Evolutionary conservation across 2,113 vertebrate species (phyloP).

Genomic region (Alosa alosa): DNA sequence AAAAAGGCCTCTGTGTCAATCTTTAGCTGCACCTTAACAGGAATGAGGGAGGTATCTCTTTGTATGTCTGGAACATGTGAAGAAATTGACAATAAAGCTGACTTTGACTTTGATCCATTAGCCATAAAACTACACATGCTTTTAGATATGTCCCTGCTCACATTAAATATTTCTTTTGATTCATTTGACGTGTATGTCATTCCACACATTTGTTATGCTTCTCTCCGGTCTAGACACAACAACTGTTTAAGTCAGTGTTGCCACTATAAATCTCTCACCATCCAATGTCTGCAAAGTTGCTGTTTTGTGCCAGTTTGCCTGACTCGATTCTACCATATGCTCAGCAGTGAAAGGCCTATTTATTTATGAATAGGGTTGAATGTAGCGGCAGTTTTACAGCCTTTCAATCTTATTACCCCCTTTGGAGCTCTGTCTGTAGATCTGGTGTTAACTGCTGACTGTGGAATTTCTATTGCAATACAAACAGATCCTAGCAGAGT

Average conservation of each 20-base stretch:
- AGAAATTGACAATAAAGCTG: no score
- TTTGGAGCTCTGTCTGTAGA: conserved; percentile 1
- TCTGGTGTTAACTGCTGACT: conserved; percentile 15
- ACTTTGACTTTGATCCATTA: no score
- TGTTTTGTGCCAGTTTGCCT: neutral
- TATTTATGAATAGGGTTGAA: neutral
- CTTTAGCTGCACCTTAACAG: neutral
- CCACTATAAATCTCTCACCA: neutral
- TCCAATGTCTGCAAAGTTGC: neutral
- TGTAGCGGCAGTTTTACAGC: neutral
- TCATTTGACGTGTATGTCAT: neutral
- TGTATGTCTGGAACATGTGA: no score
- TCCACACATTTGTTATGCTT: neutral
- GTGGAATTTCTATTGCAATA: conserved; percentile 15
- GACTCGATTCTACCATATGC: neutral
- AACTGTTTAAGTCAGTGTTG: neutral
- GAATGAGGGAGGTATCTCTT: neutral
- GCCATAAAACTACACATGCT: neutral
- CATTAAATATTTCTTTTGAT: neutral
- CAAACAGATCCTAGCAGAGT: conserved; percentile 13
- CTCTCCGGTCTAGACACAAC: neutral
- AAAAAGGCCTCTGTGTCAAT: conserved; percentile 37
- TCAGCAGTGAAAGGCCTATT: neutral
- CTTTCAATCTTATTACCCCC: neutral
- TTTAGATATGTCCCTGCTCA: neutral